A percentile compares a stretch with the other conserved stretches of the same genome.
phyloP scores from a whole-genome alignment of 1,140 invertebrate genomes.

The Stenopsyche tienmushanensis region DNA sequence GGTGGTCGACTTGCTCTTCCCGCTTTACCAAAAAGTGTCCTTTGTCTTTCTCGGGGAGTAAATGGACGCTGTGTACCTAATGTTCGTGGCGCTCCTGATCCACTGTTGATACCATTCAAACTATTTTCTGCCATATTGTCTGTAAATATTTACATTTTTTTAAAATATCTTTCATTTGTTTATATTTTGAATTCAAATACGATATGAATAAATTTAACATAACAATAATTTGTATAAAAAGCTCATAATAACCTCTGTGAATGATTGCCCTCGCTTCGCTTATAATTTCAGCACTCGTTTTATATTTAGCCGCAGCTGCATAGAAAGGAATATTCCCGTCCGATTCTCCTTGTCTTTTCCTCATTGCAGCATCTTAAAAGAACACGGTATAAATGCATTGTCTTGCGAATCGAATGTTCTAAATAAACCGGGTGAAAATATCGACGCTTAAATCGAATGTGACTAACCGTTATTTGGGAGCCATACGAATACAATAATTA shows the following conservation, averaged over 20 bases:
- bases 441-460: too few relatives aligned
- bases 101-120: slow-evolving; percentile 15
- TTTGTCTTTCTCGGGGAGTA: slow-evolving; percentile 73
- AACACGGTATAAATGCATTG: too few relatives aligned
- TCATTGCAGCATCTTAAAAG: too few relatives aligned
- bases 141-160: neutral
- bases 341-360: slow-evolving; percentile 23
- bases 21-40: slow-evolving; percentile 67
- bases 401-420: too few relatives aligned
- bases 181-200: neutral
- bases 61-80: slow-evolving; percentile 75
- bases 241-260: slow-evolving; percentile 33
- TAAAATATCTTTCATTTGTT: neutral
- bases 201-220: neutral
- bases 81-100: slow-evolving; percentile 49
- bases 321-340: slow-evolving; percentile 49
- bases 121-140: slow-evolving; percentile 15
- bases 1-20: slow-evolving; percentile 65
- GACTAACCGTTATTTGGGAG: too few relatives aligned
- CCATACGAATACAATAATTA: too few relatives aligned
- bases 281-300: slow-evolving; percentile 76
- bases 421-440: too few relatives aligned
- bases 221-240: neutral
- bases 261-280: slow-evolving; percentile 67
- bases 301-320: slow-evolving; percentile 50